Evolutionary conservation across 2,888 invertebrate species (phyloP).

Genomic region (Platypus cylindrus): DNA sequence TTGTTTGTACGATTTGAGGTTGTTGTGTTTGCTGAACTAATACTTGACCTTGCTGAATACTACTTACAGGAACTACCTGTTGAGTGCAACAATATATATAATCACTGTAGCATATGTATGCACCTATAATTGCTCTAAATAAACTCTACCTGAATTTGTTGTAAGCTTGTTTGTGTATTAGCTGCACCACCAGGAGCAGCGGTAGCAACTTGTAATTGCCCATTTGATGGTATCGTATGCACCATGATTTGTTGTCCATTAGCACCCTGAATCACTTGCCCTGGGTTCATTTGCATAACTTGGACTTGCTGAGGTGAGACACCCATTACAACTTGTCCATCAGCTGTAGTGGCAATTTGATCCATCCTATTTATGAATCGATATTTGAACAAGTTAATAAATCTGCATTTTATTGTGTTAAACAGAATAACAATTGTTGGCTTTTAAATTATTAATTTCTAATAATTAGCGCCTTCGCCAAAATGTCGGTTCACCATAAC

Average conservation of each 20-base stretch:
- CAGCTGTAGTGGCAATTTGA: slow-evolving; percentile 38
- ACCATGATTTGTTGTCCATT: slow-evolving; percentile 62
- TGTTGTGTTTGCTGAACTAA: slow-evolving; percentile 47
- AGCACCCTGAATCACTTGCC: slow-evolving; percentile 52
- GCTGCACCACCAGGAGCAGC: slow-evolving; percentile 37
- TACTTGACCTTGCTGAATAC: slow-evolving; percentile 47
- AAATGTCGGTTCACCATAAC: too few species aligned
- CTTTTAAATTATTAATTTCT: too few species aligned
- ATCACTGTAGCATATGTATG: too few species aligned
- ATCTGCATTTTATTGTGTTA: too few species aligned
- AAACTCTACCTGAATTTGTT: slow-evolving; percentile 65
- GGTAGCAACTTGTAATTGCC: slow-evolving; percentile 50
- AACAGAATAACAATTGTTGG: too few species aligned
- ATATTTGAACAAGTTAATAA: too few species aligned
- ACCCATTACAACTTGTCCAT: slow-evolving; percentile 46
- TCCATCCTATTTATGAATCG: slow-evolving; percentile 43
- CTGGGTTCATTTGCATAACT: slow-evolving; percentile 43
- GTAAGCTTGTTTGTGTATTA: slow-evolving; percentile 50
- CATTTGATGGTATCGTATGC: slow-evolving; percentile 49
- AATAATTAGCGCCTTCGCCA: too few species aligned
- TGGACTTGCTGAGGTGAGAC: slow-evolving; percentile 50
- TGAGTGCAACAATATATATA: too few species aligned
- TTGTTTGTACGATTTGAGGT: slow-evolving; percentile 77
- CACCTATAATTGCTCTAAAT: too few species aligned
- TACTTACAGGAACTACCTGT: slow-evolving; percentile 61